Conservation (phyloP, 2,113 vertebrate genomes). For the Physeter macrocephalus region DNA sequence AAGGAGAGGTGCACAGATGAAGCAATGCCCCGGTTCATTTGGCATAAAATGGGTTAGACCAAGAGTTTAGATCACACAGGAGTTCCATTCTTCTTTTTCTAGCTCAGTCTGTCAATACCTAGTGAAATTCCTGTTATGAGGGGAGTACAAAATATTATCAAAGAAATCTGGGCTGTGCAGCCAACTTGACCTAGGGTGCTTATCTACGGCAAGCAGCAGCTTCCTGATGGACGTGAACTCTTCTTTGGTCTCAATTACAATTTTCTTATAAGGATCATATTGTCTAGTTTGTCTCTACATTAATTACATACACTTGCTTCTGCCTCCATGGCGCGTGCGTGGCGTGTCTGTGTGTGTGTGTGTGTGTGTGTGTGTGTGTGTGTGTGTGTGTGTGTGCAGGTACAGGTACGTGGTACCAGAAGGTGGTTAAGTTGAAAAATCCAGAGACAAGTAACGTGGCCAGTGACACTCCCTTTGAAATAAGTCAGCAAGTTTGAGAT, state of each 20-base stretch:
- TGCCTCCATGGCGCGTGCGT: background rate
- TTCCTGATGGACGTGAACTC: background rate
- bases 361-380: no score
- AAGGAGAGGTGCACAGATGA: background rate
- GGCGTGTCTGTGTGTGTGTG: no score
- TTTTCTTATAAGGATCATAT: background rate
- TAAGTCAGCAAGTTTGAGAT: background rate
- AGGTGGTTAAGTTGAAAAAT: background rate
- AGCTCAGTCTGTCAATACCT: background rate
- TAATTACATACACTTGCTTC: background rate
- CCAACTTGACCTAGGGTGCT: background rate
- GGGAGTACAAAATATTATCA: background rate
- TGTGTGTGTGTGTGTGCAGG: background rate
- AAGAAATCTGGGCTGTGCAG: background rate
- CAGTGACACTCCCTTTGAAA: background rate
- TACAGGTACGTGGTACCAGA: no score
- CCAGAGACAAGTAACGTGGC: background rate
- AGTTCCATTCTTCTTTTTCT: background rate
- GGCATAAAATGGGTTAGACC: background rate
- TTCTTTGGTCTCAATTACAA: background rate
- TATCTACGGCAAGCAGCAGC: background rate
- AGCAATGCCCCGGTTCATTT: background rate
- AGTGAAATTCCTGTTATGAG: background rate
- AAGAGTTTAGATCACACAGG: background rate
- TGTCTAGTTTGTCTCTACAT: background rate